Percentiles rank a stretch among this genome's conserved stretches.
Evolutionary conservation across 2,888 invertebrate species (phyloP).

Genomic region (Agonopterix arenella): DNA sequence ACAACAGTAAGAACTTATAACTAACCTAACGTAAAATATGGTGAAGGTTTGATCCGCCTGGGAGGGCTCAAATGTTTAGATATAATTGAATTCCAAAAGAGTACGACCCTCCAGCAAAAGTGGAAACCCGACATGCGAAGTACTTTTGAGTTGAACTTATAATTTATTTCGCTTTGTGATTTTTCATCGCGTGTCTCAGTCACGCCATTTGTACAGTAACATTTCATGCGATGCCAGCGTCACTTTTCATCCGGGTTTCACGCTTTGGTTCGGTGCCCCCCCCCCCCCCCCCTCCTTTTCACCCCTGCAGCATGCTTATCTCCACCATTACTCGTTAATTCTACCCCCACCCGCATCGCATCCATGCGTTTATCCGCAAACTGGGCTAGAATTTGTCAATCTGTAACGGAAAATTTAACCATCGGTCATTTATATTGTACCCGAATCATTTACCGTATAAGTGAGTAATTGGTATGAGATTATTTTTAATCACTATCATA

Average conservation of each 20-base stretch:
- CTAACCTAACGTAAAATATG: too few relatives aligned
- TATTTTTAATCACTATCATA: too few relatives aligned
- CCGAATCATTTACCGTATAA: too few relatives aligned
- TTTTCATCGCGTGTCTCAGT: conserved; percentile 42
- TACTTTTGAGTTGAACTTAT: conserved; percentile 35
- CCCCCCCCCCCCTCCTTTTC: neutral
- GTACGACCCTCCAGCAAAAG: too few relatives aligned
- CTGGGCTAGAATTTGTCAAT: conserved; percentile 36
- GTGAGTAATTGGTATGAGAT: too few relatives aligned
- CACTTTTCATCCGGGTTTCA: conserved; percentile 29
- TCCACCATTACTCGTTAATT: conserved; percentile 32
- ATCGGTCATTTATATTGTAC: too few relatives aligned
- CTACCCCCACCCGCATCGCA: conserved; percentile 26
- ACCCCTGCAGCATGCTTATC: conserved; percentile 28
- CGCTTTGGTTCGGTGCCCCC: conserved; percentile 14
- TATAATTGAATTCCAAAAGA: too few relatives aligned
- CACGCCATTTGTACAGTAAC: conserved; percentile 34
- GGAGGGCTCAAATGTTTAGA: too few relatives aligned
- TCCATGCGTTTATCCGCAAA: conserved; percentile 24
- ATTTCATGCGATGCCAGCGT: conserved; percentile 29
- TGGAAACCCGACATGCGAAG: conserved; percentile 14
- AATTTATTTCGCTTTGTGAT: conserved; percentile 53
- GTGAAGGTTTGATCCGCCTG: too few relatives aligned
- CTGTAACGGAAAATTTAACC: conserved; percentile 14
- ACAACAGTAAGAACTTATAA: too few relatives aligned